Evolutionary conservation across 1,140 invertebrate species (phyloP).

Genomic region (Agraylea sexmaculata): DNA sequence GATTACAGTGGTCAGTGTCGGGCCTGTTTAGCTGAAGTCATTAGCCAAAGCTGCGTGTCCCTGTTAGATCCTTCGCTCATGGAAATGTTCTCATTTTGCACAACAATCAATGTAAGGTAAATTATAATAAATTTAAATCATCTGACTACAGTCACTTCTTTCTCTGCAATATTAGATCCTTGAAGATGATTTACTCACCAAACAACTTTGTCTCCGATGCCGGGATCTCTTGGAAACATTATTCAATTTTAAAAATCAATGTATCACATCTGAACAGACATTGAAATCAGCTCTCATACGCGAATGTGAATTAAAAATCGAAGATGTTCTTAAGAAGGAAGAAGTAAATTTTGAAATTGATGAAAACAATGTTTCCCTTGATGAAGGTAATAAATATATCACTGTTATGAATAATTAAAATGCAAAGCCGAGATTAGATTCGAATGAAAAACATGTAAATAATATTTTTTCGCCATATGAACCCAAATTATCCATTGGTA

Average conservation of each 20-base stretch:
- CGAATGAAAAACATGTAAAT: slow-evolving; percentile 14
- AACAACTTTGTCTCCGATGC: slow-evolving; percentile 28
- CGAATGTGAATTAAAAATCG: slow-evolving; percentile 10
- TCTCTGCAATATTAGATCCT: too few relatives aligned
- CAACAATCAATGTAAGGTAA: slow-evolving; percentile 32
- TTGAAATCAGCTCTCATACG: slow-evolving; percentile 18
- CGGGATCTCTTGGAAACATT: slow-evolving; percentile 28
- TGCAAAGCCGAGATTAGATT: slow-evolving; percentile 9
- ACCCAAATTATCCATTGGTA: too few relatives aligned
- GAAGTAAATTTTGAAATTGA: too few relatives aligned
- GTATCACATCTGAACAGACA: slow-evolving; percentile 30
- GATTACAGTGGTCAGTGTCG: too few relatives aligned
- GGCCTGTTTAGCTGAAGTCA: slow-evolving; percentile 31
- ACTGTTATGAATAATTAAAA: slow-evolving; percentile 18
- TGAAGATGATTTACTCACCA: slow-evolving; percentile 22
- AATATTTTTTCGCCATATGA: too few relatives aligned
- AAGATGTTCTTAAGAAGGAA: slow-evolving; percentile 6
- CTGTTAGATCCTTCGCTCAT: slow-evolving; percentile 29
- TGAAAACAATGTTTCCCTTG: too few relatives aligned
- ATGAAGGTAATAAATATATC: slow-evolving; percentile 13
- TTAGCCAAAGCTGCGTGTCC: slow-evolving; percentile 33
- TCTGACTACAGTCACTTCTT: background rate
- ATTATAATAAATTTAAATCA: background rate
- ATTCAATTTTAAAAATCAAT: slow-evolving; percentile 31
- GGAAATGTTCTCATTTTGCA: slow-evolving; percentile 35